Evolutionary conservation across 35 echinoderm and acorn worm genomes (phyloP), one percentile per base, ranked within the genome.

Genomic region (Acanthaster planci): DNA sequence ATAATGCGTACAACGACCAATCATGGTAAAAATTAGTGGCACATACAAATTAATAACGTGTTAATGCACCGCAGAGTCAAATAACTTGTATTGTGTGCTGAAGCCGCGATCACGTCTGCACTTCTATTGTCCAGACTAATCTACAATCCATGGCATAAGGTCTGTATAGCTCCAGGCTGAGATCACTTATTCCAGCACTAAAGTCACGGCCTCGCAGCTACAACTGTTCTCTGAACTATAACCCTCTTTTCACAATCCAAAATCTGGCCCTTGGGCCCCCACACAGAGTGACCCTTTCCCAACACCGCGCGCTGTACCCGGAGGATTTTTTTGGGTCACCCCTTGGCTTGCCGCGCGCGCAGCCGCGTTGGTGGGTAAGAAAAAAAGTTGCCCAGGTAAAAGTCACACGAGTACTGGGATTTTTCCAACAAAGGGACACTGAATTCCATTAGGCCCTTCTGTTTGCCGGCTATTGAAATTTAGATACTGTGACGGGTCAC

Each of bases 401-500:
- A 72, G 64, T 72, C 64, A 72, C 64, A 72, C 64, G 64, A 72
- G 64, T 34, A 29, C 29, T 34, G 30, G 64, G 64, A 34, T 31
- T 72, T 34, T 27, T 26, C 23, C 7, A 72, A 72, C 64, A 72
- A 72, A 72, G 34, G 64, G 64, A 72, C 64, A 12, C 21, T 72
- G 64, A 72, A 26, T 26, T 19, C 64, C 64, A 16, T 47, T 47
- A 47, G 42, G 42, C 42, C 42, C 42, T 23, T 26, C 31, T 72
- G 64, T 72, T 72, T 72, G 64, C 64, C 22, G 64, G 64, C 64
- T 72, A 27, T 72, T 72, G 26, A 72, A 72, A 72, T 72, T 72
- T 72, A 34, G 64, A 72, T 72, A 72, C 64, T 72, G 64, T 72
- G 64, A 72, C 64, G 64, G 64, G 64, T 72, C 64, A 72, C 34